phyloP scores from a whole-genome alignment of 2,888 invertebrate genomes.

The Trissoscelio sp. region DNA sequence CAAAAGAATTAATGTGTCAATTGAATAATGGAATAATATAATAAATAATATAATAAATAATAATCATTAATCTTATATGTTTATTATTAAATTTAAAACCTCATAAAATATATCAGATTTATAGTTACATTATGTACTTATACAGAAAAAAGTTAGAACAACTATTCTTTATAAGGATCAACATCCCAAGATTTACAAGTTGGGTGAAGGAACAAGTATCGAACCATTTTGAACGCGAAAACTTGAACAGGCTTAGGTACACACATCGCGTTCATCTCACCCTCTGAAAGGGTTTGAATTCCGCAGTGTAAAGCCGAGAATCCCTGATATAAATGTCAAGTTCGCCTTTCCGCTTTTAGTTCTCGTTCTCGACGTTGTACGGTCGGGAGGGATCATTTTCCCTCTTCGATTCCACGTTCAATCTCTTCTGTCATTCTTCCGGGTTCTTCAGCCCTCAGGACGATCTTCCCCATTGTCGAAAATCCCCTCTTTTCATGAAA shows the following conservation, averaged over 20 bases:
- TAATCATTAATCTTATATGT: too few relatives aligned
- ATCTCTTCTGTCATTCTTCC: constrained; percentile 57
- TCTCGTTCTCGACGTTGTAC: constrained; percentile 60
- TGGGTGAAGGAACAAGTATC: constrained; percentile 43
- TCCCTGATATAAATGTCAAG: constrained; percentile 83
- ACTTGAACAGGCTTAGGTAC: constrained; percentile 65
- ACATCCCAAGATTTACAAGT: constrained; percentile 25
- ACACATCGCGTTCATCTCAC: constrained; percentile 59
- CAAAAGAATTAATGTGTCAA: too few relatives aligned
- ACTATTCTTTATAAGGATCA: constrained; percentile 21
- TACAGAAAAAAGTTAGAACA: too few relatives aligned
- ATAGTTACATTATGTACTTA: too few relatives aligned
- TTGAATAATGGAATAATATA: too few relatives aligned
- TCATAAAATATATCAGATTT: too few relatives aligned
- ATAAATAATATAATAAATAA: too few relatives aligned
- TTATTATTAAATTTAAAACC: too few relatives aligned
- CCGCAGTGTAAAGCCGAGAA: constrained; percentile 82
- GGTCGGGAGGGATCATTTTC: constrained; percentile 67
- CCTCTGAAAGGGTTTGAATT: constrained; percentile 67
- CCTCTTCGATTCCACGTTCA: constrained; percentile 61
- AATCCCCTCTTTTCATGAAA: constrained; percentile 70
- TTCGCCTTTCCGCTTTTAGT: constrained; percentile 77
- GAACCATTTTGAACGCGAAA: constrained; percentile 47
- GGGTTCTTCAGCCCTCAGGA: constrained; percentile 68
- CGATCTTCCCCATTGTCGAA: constrained; percentile 67